Evolutionary conservation across 2,888 invertebrate species (phyloP).

Genomic region (Teinopalpus imperialis): DNA sequence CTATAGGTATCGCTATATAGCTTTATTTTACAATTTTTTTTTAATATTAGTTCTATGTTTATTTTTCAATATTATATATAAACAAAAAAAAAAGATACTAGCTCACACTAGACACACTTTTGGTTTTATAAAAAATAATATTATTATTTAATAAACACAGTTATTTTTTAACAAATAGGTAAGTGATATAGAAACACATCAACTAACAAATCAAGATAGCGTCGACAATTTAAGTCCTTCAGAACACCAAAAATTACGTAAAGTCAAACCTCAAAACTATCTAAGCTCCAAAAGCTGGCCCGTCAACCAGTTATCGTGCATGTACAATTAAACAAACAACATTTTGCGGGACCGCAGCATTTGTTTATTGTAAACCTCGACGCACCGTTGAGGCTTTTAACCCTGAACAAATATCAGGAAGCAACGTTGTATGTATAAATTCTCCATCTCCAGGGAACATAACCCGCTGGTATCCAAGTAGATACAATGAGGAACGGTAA

Average conservation of each 20-base stretch:
- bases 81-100: too few species aligned
- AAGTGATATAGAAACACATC: too few species aligned
- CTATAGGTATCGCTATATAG: too few species aligned
- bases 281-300: neutral
- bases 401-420: constrained; percentile 74
- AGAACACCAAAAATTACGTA: neutral
- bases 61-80: too few species aligned
- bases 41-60: too few species aligned
- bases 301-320: constrained; percentile 67
- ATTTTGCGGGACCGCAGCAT: constrained; percentile 66
- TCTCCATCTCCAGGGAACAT: constrained; percentile 49
- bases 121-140: too few species aligned
- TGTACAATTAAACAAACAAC: constrained; percentile 76
- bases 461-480: constrained; percentile 44
- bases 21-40: too few species aligned
- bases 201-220: neutral
- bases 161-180: too few species aligned
- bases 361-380: constrained; percentile 71
- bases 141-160: too few species aligned
- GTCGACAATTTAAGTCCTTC: neutral
- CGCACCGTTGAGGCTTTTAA: constrained; percentile 71
- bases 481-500: constrained; percentile 76
- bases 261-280: neutral
- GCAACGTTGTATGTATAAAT: constrained; percentile 48
- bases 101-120: too few species aligned